Evolutionary conservation across 1,140 invertebrate species (phyloP).

Genomic region (Riptortus pedestris): DNA sequence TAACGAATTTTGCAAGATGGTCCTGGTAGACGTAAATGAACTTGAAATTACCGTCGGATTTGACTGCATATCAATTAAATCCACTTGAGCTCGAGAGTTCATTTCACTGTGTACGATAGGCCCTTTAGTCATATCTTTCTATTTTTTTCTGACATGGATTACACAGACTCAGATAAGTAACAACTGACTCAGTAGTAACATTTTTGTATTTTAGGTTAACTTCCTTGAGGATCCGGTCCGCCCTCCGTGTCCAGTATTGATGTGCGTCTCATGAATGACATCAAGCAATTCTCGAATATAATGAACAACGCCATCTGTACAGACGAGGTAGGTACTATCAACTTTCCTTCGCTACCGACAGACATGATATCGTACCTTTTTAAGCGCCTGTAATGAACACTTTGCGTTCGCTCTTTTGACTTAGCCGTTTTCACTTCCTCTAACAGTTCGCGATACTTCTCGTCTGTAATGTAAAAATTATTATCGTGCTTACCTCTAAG

Average conservation of each 20-base stretch:
- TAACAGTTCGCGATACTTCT: no score
- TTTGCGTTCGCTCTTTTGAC: no score
- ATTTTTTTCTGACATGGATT: neutral
- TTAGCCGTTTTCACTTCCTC: no score
- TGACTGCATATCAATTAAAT: neutral
- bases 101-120: neutral
- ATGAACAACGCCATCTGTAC: no score
- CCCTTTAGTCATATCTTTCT: neutral
- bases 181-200: neutral
- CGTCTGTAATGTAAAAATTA: no score
- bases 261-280: neutral
- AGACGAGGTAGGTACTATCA: no score
- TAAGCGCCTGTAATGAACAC: no score
- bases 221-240: neutral
- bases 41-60: neutral
- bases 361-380: no score
- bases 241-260: neutral
- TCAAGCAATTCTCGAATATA: neutral
- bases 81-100: neutral
- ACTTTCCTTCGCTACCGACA: no score
- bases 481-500: no score
- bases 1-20: neutral
- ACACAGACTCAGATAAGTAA: neutral
- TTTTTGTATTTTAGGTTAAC: neutral
- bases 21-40: neutral